Evolutionary conservation across 2,797 vertebrate species (phyloP).

Genomic region (Xenopus petersii): DNA sequence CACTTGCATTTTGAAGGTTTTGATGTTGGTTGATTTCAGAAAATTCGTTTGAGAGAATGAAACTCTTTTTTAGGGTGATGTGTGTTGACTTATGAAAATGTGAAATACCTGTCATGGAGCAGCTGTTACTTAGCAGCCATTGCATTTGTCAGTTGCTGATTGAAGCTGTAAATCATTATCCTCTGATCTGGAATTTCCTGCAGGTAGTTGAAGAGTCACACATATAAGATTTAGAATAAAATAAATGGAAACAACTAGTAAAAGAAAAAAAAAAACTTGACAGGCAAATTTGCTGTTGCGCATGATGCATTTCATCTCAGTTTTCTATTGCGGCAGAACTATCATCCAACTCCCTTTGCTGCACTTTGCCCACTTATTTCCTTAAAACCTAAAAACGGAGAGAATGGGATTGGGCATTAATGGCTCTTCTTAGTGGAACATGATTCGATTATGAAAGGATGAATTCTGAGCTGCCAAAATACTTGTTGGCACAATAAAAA

Average conservation of each 20-base stretch:
- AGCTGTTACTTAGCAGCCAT: constrained; percentile 59
- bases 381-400: constrained; percentile 53
- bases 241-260: constrained; percentile 69
- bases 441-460: constrained; percentile 9
- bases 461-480: neutral
- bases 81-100: constrained; percentile 72
- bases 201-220: constrained; percentile 60
- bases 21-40: constrained; percentile 42
- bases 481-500: too few species aligned
- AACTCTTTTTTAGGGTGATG: constrained; percentile 63
- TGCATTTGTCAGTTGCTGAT: constrained; percentile 62
- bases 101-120: constrained; percentile 71
- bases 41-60: constrained; percentile 61
- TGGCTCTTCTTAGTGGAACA: constrained; percentile 49
- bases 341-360: constrained; percentile 68
- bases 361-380: constrained; percentile 56
- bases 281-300: constrained; percentile 74
- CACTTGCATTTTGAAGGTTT: constrained; percentile 48
- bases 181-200: constrained; percentile 62
- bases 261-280: constrained; percentile 65
- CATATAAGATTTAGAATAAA: constrained; percentile 70
- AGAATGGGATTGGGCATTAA: constrained; percentile 52
- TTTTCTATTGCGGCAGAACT: constrained; percentile 64
- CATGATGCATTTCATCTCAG: constrained; percentile 66
- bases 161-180: constrained; percentile 68